These are phyloP conservation scores for Eulemur coronatus DNA, from an alignment of 2,797 vertebrate species.

Conservation along the genomic window DNA sequence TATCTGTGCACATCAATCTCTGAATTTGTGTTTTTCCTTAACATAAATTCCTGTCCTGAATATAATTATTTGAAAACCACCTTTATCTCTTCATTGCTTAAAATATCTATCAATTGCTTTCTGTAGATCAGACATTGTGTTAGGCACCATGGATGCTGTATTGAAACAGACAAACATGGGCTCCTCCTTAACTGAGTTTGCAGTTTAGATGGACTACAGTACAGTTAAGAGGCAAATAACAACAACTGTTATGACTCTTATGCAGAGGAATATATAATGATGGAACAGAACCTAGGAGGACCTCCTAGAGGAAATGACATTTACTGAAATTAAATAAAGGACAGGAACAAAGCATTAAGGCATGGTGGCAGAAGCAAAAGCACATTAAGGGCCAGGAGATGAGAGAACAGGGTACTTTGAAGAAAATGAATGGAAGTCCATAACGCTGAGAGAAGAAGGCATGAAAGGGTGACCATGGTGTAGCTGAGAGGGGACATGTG, in stretches of 20 bases:
- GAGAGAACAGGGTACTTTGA: background rate
- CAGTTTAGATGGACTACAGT: background rate
- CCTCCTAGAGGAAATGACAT: background rate
- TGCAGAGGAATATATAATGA: background rate
- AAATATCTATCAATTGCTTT: background rate
- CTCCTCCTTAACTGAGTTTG: background rate
- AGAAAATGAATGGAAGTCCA: background rate
- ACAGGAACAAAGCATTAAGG: background rate
- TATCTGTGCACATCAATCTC: background rate
- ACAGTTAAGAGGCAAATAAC: background rate
- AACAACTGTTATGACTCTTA: background rate
- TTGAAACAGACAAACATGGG: background rate
- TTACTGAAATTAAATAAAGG: background rate
- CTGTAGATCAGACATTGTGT: background rate
- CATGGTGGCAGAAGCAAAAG: background rate
- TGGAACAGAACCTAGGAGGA: background rate
- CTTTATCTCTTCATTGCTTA: background rate
- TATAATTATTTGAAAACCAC: background rate
- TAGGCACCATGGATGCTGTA: background rate
- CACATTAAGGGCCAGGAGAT: background rate
- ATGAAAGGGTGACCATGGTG: background rate
- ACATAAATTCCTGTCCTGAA: background rate
- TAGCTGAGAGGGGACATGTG: background rate
- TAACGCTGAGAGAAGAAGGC: background rate
- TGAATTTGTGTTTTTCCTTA: slow-evolving; percentile 2